Evolutionary conservation across 35 echinoderm and acorn worm species (phyloP), one percentile per base, ranked within the genome.

Genomic region (Apostichopus japonicus): DNA sequence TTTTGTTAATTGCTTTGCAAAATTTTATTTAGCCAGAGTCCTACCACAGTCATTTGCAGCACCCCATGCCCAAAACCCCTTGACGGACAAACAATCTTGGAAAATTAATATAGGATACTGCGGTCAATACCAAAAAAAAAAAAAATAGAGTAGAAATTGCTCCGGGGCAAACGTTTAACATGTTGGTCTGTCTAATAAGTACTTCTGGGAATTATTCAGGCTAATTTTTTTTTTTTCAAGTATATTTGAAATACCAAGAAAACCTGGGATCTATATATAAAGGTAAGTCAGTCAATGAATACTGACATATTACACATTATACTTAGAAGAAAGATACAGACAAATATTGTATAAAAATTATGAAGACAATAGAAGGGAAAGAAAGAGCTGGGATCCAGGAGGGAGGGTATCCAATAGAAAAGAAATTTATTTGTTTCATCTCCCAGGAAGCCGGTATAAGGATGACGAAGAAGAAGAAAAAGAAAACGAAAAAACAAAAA

Each of bases 1-100:
- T 59, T 84, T 57, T 57, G n/a, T 84, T 84, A 84, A 84, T 84
- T 84, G 23, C 54, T 54, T 84, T 84, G 56, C 81, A 84, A 84
- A 84, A 57, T 84, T 84, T 56, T 55, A 84, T 84, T 27, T 61
- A 84, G 56, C 22, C 14, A 54, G 81, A 84, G 56, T 75, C 71
- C 71, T 75, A 75, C 71, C 71, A 75, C 71, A 21, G 16, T 75
- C 23, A 75, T 21, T 75, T 75, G n/a, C 17, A 75, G n/a, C 71
- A 75, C 71, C 11, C 71, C 71, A 75, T 75, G 71, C 6, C n/a
- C 15, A 19, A 19, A 19, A 21, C 17, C 71, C 17, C 6, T 19
- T 19, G 21, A 19, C 71, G 63, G 11, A 19, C 11, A 11, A 21
- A 75, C 71, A 75, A 75, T 75, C 16, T 75, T 75, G 16, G 6